phyloP scores from a whole-genome alignment of 2,888 invertebrate species.

The Copidosoma aretas region DNA sequence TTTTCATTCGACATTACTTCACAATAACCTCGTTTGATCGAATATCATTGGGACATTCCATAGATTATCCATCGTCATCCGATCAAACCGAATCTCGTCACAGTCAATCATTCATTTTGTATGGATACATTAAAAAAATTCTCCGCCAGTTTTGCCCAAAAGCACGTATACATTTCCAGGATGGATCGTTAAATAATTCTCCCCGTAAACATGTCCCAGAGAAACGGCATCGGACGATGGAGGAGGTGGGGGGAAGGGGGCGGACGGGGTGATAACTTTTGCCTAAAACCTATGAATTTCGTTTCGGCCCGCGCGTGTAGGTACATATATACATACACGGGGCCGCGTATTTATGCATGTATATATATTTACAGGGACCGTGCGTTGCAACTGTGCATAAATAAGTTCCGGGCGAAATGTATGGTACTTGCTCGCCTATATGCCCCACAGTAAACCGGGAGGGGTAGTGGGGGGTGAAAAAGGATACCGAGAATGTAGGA shows the following conservation, averaged over 20 bases:
- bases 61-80: background rate
- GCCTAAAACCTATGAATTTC: background rate
- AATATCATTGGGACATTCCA: too few species aligned
- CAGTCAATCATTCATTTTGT: too few species aligned
- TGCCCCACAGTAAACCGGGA: background rate
- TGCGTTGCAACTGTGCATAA: constrained; percentile 8
- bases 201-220: background rate
- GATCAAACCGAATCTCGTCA: too few species aligned
- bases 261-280: background rate
- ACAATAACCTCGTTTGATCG: too few species aligned
- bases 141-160: background rate
- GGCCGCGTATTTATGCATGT: background rate
- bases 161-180: background rate
- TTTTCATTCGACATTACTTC: too few species aligned
- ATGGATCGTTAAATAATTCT: background rate
- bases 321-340: too few species aligned
- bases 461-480: background rate
- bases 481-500: background rate
- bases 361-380: constrained; percentile 9
- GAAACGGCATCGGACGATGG: too few species aligned
- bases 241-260: too few species aligned
- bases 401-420: constrained; percentile 8
- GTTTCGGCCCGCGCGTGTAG: background rate
- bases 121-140: background rate
- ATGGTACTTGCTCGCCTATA: background rate